These are phyloP conservation scores for Melanotaenia nigrans DNA, from an alignment of 2,797 vertebrate genomes.

Conservation along the genomic window DNA sequence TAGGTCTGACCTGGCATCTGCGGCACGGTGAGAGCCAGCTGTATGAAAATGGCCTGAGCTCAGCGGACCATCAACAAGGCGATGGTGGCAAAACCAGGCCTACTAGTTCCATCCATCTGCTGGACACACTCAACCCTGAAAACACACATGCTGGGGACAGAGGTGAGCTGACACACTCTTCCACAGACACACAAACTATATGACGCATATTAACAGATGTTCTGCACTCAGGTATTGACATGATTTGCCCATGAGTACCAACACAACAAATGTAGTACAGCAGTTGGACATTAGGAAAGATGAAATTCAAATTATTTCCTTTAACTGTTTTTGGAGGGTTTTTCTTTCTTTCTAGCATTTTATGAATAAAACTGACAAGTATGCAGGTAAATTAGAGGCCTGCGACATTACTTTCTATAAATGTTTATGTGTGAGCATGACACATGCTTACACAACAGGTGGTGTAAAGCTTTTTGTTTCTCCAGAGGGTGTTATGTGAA, in stretches of 20 bases:
- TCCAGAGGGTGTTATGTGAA: neutral
- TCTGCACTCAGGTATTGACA: slow-evolving; percentile 25
- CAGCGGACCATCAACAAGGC: slow-evolving; percentile 86
- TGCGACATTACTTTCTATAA: no score
- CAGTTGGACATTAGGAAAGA: slow-evolving; percentile 16
- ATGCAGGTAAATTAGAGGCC: neutral
- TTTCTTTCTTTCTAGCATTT: slow-evolving; percentile 14
- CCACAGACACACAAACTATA: slow-evolving; percentile 54
- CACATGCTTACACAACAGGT: neutral
- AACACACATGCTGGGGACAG: slow-evolving; percentile 82
- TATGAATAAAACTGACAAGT: neutral
- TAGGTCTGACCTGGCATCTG: slow-evolving; percentile 96
- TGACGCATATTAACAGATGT: slow-evolving; percentile 38
- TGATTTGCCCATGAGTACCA: slow-evolving; percentile 31
- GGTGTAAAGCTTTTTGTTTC: neutral
- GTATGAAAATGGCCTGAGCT: slow-evolving; percentile 94
- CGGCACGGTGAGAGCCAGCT: slow-evolving; percentile 93
- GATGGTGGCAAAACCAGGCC: slow-evolving; percentile 83
- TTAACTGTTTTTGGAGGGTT: slow-evolving; percentile 4
- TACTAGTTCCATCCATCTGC: slow-evolving; percentile 86
- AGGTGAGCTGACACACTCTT: slow-evolving; percentile 68
- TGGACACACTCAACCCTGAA: slow-evolving; percentile 90
- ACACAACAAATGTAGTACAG: slow-evolving; percentile 31
- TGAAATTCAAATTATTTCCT: slow-evolving; percentile 2
- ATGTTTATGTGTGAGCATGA: neutral